phyloP scores from a whole-genome alignment of 2,797 vertebrate species.

The Oophaga sylvatica region DNA sequence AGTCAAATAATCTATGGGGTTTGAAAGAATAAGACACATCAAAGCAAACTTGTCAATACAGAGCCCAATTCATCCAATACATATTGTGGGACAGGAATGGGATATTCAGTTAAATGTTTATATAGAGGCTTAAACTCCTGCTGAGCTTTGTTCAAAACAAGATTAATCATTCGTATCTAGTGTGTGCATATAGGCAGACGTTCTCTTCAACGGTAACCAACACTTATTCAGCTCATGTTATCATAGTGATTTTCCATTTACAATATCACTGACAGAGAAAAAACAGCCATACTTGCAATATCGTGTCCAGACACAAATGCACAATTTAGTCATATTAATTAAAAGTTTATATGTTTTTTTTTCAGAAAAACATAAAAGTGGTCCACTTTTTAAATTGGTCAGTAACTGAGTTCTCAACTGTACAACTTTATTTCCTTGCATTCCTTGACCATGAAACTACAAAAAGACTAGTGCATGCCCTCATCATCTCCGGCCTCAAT shows the following conservation, averaged over 20 bases:
- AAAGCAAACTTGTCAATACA: constrained; percentile 70
- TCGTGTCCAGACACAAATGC: no score
- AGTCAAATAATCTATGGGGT: background rate
- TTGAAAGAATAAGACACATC: constrained; percentile 65
- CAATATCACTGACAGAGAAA: no score
- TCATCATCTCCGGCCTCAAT: no score
- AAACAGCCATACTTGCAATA: no score
- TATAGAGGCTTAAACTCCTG: constrained; percentile 74
- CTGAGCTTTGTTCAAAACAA: constrained; percentile 64
- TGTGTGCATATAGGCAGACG: constrained; percentile 9
- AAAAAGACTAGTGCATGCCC: no score
- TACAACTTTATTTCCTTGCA: no score
- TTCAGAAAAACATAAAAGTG: no score
- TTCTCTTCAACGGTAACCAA: background rate
- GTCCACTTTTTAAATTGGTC: no score
- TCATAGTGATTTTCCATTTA: background rate
- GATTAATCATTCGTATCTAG: constrained; percentile 58
- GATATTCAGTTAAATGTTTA: constrained; percentile 71
- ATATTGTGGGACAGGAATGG: constrained; percentile 66
- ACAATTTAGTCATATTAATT: background rate
- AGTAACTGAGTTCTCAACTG: no score
- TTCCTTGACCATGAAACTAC: no score
- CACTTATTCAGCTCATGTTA: background rate
- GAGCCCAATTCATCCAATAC: constrained; percentile 63
- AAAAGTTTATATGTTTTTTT: background rate